Evolutionary conservation across 2,888 invertebrate genomes (phyloP).

Genomic region (Drosophila algonquin): DNA sequence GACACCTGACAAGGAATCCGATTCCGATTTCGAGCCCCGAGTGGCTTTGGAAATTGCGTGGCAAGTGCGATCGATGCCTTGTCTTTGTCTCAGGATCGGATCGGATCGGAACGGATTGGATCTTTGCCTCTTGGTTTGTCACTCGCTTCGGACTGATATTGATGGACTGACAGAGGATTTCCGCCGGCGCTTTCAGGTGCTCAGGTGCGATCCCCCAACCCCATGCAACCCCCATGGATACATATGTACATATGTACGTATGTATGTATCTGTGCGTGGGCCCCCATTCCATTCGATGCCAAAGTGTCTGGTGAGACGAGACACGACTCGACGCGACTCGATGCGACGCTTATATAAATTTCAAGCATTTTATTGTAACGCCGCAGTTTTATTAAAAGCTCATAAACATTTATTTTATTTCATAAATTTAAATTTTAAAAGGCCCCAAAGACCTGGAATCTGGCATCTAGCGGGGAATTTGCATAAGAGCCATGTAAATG

Average conservation of each 20-base stretch:
- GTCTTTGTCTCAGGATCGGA: constrained; percentile 19
- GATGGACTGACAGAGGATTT: constrained; percentile 75
- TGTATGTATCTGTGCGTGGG: constrained; percentile 19
- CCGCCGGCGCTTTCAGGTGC: constrained; percentile 65
- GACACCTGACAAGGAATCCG: constrained; percentile 73
- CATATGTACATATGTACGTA: too few species aligned
- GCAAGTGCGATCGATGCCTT: constrained; percentile 65
- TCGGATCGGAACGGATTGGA: constrained; percentile 39
- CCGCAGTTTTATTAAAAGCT: constrained; percentile 75
- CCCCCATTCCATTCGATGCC: constrained; percentile 52
- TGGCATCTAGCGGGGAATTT: constrained; percentile 45
- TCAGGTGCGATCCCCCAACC: constrained; percentile 40
- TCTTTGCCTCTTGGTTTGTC: constrained; percentile 57
- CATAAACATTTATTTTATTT: constrained; percentile 79
- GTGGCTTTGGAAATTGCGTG: constrained; percentile 65
- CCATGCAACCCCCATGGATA: not conserved
- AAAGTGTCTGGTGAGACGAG: constrained; percentile 64
- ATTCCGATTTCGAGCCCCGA: constrained; percentile 25
- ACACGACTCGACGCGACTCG: not conserved
- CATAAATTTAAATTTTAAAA: constrained; percentile 72
- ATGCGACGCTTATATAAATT: constrained; percentile 64
- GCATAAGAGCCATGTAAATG: constrained; percentile 76
- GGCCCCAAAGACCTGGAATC: constrained; percentile 13
- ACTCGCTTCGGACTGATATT: constrained; percentile 53
- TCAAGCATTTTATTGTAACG: constrained; percentile 72